These are phyloP conservation scores for Ptilorrhoa leucosticta DNA, from an alignment of 2,113 vertebrate genomes.

Conservation along the genomic window DNA sequence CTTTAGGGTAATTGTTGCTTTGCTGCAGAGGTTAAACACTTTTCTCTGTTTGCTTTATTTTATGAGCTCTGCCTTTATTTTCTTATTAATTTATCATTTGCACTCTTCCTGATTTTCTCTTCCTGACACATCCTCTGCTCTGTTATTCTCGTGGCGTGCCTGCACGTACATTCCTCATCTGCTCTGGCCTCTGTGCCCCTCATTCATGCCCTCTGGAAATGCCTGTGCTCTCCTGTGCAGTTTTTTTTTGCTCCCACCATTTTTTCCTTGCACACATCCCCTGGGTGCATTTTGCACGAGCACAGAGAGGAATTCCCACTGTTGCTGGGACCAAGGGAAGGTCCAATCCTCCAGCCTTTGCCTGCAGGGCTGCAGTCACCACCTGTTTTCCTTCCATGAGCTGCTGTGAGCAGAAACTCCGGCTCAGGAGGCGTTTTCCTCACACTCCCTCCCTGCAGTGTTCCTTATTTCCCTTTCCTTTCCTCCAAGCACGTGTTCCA, in stretches of 20 bases:
- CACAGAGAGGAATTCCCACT: not conserved
- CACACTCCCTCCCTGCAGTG: not conserved
- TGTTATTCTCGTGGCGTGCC: not conserved
- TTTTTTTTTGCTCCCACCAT: not conserved
- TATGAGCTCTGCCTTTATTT: not conserved
- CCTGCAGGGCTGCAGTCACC: not conserved
- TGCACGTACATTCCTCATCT: not conserved
- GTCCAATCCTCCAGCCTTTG: not conserved
- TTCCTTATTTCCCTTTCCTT: not conserved
- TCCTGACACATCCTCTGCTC: not conserved
- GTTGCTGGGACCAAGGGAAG: not conserved
- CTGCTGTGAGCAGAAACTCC: not conserved
- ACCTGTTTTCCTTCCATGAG: rapidly evolving
- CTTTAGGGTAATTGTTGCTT: not conserved
- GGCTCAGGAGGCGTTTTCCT: not conserved
- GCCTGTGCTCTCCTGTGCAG: not conserved
- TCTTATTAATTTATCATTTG: not conserved
- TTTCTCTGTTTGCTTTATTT: conserved; percentile 34
- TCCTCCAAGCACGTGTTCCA: not conserved
- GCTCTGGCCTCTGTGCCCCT: not conserved
- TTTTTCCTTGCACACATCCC: not conserved
- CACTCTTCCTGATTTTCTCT: not conserved
- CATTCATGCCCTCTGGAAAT: not conserved
- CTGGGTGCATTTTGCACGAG: not conserved
- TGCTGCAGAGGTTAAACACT: conserved; percentile 37